Base-by-base conservation (phyloP, 2,113 vertebrate species). In the Amia ocellicauda region DNA sequence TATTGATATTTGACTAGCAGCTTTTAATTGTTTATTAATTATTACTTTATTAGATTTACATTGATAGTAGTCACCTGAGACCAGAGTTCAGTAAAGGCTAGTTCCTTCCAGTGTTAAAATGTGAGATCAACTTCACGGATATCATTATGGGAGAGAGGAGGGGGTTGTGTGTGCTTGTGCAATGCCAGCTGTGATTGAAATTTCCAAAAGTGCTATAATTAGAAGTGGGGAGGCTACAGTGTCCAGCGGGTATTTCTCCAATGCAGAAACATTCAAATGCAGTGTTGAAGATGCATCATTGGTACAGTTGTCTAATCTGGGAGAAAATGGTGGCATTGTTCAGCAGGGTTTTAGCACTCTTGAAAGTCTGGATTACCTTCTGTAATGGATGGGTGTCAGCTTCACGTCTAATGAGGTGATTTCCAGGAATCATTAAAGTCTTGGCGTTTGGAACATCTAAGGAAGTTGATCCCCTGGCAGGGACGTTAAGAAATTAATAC, bases 161-260 rank as follows among this genome's bases (percentile, higher is more conserved):
- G 10, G 17, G 16, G 17, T n/a, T n/a, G n/a, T n/a, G n/a, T n/a
- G n/a, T n/a, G n/a, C n/a, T n/a, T 17, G 4, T 20, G 16, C 14
- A 13, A 31, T 57, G n/a, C 29, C 10, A 22, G 24, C 17, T 41
- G 57, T 29, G 43, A 26, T 36, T 41, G 63, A 65, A 23, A 49
- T 65, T 65, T 65, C 27, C 63, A 28, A 27, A 27, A 57, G 41
- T 13, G 27, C 55, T 58, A 40, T 36, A 49, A 9, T 50, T 49
- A 64, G 56, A 29, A 14, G 20, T 9, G 26, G 22, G 10, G 24
- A 55, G 23, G 19, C 11, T 26, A 36, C 51, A 19, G 42, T 36
- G 58, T 28, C 41, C 42, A 65, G 42, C n/a, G 43, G 55, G 54
- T 36, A 23, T 28, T 55, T 49, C 9, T 54, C 13, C 20, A 50